Evolutionary conservation across 2,797 vertebrate genomes (phyloP).

Genomic region (Varecia variegata): DNA sequence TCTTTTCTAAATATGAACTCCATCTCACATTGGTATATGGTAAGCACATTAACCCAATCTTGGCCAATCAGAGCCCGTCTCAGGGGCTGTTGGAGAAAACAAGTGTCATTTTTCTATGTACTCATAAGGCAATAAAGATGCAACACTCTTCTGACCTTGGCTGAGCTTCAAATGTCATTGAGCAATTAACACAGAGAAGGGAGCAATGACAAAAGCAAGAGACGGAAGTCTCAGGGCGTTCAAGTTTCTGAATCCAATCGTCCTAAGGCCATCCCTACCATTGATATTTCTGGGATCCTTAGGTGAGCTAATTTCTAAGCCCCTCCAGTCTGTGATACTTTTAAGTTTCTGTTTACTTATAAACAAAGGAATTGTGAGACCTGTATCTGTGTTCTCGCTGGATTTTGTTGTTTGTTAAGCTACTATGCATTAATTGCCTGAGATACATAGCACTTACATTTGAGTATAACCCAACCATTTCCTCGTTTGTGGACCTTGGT

Average conservation of each 20-base stretch:
- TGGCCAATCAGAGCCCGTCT: not conserved
- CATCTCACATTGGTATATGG: not conserved
- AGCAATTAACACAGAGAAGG: not conserved
- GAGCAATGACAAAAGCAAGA: not conserved
- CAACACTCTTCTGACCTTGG: not conserved
- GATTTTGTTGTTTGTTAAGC: not conserved
- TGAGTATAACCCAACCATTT: not conserved
- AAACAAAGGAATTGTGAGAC: not conserved
- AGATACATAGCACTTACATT: not conserved
- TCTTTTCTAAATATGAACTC: not conserved
- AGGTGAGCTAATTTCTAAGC: not conserved
- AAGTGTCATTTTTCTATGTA: not conserved
- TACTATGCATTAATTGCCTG: not conserved
- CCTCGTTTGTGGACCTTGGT: not conserved
- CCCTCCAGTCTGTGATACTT: not conserved
- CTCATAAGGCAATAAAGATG: not conserved
- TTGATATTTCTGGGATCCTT: not conserved
- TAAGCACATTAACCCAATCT: not conserved
- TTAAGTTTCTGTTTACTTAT: not conserved
- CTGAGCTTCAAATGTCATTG: not conserved
- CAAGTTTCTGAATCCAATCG: not conserved
- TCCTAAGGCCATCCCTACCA: not conserved
- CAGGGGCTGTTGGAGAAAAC: not conserved
- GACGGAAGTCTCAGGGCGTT: not conserved
- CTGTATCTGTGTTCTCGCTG: not conserved